Evolutionary conservation across 2,888 invertebrate genomes (phyloP).

Genomic region (Meteorus cinctellus): DNA sequence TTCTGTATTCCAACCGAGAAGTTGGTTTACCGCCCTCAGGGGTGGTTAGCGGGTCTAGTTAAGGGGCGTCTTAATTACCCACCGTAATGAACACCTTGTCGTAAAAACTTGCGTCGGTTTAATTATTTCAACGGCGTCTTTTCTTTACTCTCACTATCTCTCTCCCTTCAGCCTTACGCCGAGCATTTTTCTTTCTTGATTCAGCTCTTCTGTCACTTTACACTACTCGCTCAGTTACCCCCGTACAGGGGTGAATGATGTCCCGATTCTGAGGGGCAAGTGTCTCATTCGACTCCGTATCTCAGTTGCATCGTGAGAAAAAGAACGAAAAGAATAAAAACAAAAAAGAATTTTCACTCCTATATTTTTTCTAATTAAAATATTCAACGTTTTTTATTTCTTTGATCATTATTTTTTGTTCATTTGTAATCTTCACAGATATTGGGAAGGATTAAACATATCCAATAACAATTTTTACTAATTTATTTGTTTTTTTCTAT

Average conservation of each 20-base stretch:
- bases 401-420: neutral
- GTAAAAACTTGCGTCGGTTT: slow-evolving; percentile 73
- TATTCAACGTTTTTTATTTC: neutral
- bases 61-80: slow-evolving; percentile 74
- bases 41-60: slow-evolving; percentile 72
- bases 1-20: slow-evolving; percentile 63
- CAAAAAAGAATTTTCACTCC: neutral
- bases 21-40: slow-evolving; percentile 72
- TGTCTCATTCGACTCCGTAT: neutral
- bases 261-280: neutral
- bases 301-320: slow-evolving; percentile 1
- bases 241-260: slow-evolving; percentile 24
- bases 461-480: neutral
- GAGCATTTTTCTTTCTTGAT: slow-evolving; percentile 44
- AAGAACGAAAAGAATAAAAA: neutral
- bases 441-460: no score
- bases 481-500: neutral
- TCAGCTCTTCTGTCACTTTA: neutral
- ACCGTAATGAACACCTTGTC: slow-evolving; percentile 74
- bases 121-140: slow-evolving; percentile 69
- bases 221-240: slow-evolving; percentile 47
- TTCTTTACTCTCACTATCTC: slow-evolving; percentile 42
- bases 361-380: neutral
- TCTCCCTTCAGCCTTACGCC: slow-evolving; percentile 44
- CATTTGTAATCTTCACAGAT: neutral